Evolutionary conservation across 37 sponge, comb jelly and placozoan species (phyloP), one percentile per base, ranked within the genome.

Genomic region (Ephydatia muelleri): DNA sequence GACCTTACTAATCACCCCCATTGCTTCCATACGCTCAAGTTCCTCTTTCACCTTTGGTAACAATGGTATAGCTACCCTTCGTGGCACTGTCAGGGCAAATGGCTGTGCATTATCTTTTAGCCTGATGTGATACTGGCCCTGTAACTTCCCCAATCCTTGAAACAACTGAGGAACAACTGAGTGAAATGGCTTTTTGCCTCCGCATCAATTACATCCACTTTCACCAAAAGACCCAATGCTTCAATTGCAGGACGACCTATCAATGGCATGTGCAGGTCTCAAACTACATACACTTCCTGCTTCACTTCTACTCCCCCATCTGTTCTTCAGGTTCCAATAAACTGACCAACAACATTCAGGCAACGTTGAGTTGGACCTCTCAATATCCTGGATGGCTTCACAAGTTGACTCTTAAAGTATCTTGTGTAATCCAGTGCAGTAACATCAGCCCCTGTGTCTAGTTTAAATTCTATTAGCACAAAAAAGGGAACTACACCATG

Each of bases 361-460:
- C 22, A 19, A 2, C 16, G 22, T 4, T 68, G 25, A 47, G 28
- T 68, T 68, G 81, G 81, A 1, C 81, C 81, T 69, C 81, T 31
- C 40, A 81, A 33, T 35, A 27, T 81, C 26, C 29, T 34, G 40
- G 11, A 1, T 2, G 48, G 30, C 12, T 38, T 25, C 25, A 30
- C 32, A n/a, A 81, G 81, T 38, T 5, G 14, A 12, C 43, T 27
- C 23, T 71, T 68, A 22, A 27, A 70, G 34, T 70, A 37, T 6
- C 70, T 77, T 29, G 39, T 32, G 77, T 77, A 29, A 21, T 29
- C 25, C 5, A 1, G 26, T 37, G 33, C 71, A 0, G 2, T 68
- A 1, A 36, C 81, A 14, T 81, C 81, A 12, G 81, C 71, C 26
- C 81, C 81, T 26, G 81, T 81, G 47, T 81, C 81, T 3, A 68